phyloP scores from a whole-genome alignment of 2,797 vertebrate species.

The Anniella stebbinsi region DNA sequence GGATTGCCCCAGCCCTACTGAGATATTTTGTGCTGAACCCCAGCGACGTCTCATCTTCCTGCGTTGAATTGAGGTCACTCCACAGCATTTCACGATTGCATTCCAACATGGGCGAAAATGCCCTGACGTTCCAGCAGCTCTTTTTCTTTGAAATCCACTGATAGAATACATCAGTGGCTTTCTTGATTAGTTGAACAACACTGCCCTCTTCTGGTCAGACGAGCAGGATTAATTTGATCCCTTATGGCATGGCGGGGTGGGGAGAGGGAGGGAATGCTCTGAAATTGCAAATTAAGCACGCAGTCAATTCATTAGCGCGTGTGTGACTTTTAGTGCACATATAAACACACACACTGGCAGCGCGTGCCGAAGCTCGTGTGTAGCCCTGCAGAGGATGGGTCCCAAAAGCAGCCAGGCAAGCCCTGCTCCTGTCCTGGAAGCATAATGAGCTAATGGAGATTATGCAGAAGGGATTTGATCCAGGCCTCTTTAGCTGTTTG shows the following conservation, averaged over 20 bases:
- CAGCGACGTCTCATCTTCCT: background rate
- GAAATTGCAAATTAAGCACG: background rate
- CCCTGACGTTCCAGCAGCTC: background rate
- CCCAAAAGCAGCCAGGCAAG: slow-evolving; percentile 25
- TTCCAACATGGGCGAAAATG: background rate
- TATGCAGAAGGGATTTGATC: slow-evolving; percentile 61
- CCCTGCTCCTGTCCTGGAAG: slow-evolving; percentile 36
- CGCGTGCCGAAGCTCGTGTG: background rate
- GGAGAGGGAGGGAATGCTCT: background rate
- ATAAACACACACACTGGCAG: background rate
- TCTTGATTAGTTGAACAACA: slow-evolving; percentile 70
- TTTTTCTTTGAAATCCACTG: slow-evolving; percentile 5
- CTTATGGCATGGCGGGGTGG: background rate
- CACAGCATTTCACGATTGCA: background rate
- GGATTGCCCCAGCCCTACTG: background rate
- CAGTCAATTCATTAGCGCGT: background rate
- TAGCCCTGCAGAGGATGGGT: background rate
- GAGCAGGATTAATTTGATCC: background rate
- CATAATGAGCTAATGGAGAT: slow-evolving; percentile 48
- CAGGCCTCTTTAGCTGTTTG: slow-evolving; percentile 63
- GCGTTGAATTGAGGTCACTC: background rate
- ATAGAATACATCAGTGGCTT: background rate
- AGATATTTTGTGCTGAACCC: background rate
- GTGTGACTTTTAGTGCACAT: background rate
- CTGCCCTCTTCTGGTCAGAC: slow-evolving; percentile 74